phyloP scores from a whole-genome alignment of 92 coral and sea anemone genomes.

The Palythoa grandis region DNA sequence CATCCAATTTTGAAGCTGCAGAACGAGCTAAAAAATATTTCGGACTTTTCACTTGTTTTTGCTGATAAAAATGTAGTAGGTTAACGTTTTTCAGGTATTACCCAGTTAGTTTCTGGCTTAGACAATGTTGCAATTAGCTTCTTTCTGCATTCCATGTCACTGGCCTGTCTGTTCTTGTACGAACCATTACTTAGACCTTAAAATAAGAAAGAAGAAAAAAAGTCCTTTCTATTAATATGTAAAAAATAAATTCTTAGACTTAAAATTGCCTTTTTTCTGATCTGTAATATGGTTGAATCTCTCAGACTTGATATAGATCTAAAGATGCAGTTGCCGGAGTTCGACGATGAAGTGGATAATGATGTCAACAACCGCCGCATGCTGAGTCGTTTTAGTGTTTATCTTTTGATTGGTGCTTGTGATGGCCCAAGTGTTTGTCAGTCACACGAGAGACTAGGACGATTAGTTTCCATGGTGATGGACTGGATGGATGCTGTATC shows the following conservation, averaged over 20 bases:
- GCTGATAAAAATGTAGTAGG: too few relatives aligned
- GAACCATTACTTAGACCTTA: too few relatives aligned
- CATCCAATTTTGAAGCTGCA: too few relatives aligned
- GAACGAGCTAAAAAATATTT: too few relatives aligned
- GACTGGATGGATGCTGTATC: slow-evolving; percentile 95
- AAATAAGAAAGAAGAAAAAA: too few relatives aligned
- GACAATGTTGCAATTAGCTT: too few relatives aligned
- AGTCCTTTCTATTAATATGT: too few relatives aligned
- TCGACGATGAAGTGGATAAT: slow-evolving; percentile 82
- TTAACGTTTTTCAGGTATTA: too few relatives aligned
- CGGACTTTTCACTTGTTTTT: too few relatives aligned
- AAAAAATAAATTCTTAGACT: background rate
- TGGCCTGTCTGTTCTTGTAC: too few relatives aligned
- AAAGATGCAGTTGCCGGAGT: slow-evolving; percentile 63
- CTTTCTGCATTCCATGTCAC: too few relatives aligned
- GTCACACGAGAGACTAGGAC: slow-evolving; percentile 87
- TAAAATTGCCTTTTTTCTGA: background rate
- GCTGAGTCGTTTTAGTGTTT: slow-evolving; percentile 96
- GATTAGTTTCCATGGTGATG: slow-evolving; percentile 91
- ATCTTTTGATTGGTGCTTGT: slow-evolving; percentile 92
- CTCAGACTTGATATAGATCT: slow-evolving; percentile 69
- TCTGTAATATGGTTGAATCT: background rate
- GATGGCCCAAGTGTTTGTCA: slow-evolving; percentile 79
- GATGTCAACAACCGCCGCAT: slow-evolving; percentile 93
- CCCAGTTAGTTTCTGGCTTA: too few relatives aligned